Evolutionary conservation across 2,888 invertebrate species (phyloP).

Genomic region (Spilarctia lutea): DNA sequence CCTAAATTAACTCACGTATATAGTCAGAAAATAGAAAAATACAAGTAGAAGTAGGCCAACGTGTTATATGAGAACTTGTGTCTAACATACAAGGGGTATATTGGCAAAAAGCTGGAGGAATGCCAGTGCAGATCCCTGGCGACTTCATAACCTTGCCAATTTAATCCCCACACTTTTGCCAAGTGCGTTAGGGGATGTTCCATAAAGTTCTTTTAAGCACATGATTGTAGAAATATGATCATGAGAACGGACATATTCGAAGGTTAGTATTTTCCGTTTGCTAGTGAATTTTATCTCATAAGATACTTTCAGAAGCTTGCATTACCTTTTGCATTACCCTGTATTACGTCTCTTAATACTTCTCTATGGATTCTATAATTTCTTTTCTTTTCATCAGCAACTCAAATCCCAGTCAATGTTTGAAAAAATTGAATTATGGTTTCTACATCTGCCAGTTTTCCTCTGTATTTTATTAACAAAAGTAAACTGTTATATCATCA

Average conservation of each 20-base stretch:
- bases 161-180: slow-evolving; percentile 48
- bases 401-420: not conserved
- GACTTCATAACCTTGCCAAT: slow-evolving; percentile 63
- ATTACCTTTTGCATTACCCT: not conserved
- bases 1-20: not conserved
- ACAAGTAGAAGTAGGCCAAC: slow-evolving; percentile 8
- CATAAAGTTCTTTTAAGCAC: not conserved
- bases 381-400: too few relatives aligned
- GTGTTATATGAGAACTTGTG: slow-evolving; percentile 9
- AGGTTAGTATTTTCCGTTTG: not conserved
- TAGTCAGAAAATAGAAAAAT: slow-evolving; percentile 5
- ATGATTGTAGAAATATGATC: not conserved
- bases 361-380: not conserved
- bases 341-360: not conserved
- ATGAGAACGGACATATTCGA: not conserved
- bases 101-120: slow-evolving; percentile 70
- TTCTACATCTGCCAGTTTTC: slow-evolving; percentile 12
- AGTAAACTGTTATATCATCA: slow-evolving; percentile 43
- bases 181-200: slow-evolving; percentile 24
- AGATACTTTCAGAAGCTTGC: not conserved
- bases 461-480: slow-evolving; percentile 35
- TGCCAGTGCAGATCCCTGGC: slow-evolving; percentile 67
- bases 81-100: slow-evolving; percentile 25
- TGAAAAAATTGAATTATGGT: not conserved
- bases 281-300: not conserved